Percentiles rank a stretch among this genome's conserved stretches.
Conservation (phyloP, 2,888 invertebrate genomes). For the Drosophila leonis region DNA sequence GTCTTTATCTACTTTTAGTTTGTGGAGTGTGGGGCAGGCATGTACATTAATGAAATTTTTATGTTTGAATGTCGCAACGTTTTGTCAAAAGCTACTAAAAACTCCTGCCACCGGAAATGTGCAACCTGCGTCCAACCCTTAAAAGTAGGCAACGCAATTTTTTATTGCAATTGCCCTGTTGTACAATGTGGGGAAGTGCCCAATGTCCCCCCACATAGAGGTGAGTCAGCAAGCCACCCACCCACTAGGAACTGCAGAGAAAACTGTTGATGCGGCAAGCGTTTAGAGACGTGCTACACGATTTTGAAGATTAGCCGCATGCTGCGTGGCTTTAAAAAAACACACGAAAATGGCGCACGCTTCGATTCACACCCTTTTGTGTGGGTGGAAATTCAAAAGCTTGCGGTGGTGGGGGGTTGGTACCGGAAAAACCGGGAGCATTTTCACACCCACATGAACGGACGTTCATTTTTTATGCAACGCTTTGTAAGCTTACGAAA, state of each 20-base stretch:
- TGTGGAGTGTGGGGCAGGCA: neutral
- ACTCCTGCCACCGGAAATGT: conserved; percentile 44
- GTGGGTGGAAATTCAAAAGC: conserved; percentile 39
- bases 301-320: conserved; percentile 78
- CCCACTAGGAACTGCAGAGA: conserved; percentile 13
- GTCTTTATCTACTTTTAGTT: conserved; percentile 28
- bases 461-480: conserved; percentile 76
- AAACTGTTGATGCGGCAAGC: conserved; percentile 73
- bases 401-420: conserved; percentile 9
- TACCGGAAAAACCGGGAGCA: conserved; percentile 32
- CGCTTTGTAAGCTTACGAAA: conserved; percentile 74
- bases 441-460: conserved; percentile 61
- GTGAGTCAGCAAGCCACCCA: conserved; percentile 68
- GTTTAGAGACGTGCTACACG: conserved; percentile 73
- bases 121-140: conserved; percentile 71
- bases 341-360: conserved; percentile 71
- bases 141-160: conserved; percentile 71
- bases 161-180: conserved; percentile 66
- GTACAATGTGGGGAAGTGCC: conserved; percentile 8
- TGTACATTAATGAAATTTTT: conserved; percentile 73
- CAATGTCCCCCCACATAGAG: conserved; percentile 30
- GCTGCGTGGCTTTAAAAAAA: conserved; percentile 67
- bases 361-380: conserved; percentile 74
- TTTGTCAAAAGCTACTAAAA: conserved; percentile 64
- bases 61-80: conserved; percentile 59